Base-by-base conservation (phyloP, 2,797 vertebrate species). In the Vireo griseus region DNA sequence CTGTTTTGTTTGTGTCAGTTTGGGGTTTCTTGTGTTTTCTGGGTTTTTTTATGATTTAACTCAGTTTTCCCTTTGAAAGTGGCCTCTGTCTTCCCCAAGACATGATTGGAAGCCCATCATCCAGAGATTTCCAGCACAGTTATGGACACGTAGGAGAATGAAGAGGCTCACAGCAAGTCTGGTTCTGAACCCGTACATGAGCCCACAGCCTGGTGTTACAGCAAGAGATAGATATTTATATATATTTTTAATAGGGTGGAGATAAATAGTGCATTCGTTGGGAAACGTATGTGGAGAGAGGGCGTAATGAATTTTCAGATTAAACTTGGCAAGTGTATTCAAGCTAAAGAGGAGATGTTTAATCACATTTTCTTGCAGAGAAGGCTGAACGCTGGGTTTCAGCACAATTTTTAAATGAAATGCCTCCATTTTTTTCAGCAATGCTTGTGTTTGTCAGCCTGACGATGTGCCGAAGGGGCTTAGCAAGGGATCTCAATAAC, bases 381-480 rank as follows among this genome's bases (percentile, higher is more conserved):
- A 48, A 68, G 24, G 40, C 69, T 89, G 66, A 88, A 87, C 7
- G 1, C 33, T 62, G 55, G 33, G 40, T 92, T 96, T 92, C 91
- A 95, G 88, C 74, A 87, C 77, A 77, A 92, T 87, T 92, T 89
- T 86, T 42, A 87, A 94, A 91, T 82, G 71, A 89, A 92, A 76
- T 35, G 29, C 79, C 67, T 89, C 80, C 2, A 42, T 80, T 83
- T 94, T 77, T 88, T 88, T 55, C 25, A 58, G 40, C 13, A 35
- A 31, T 44, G 50, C 48, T 77, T 80, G 10, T 69, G 54, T 86
- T 81, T 91, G 54, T 92, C 91, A 84, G 31, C 44, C 66, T 90
- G 74, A 88, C 0, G 2, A 48, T 73, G 47, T 89, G 84, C 59
- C 0, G 26, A 90, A 79, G 44, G 58, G 58, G 17, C 58, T 94